Conservation (phyloP, 2,888 invertebrate genomes). For the Polia nebulosa region DNA sequence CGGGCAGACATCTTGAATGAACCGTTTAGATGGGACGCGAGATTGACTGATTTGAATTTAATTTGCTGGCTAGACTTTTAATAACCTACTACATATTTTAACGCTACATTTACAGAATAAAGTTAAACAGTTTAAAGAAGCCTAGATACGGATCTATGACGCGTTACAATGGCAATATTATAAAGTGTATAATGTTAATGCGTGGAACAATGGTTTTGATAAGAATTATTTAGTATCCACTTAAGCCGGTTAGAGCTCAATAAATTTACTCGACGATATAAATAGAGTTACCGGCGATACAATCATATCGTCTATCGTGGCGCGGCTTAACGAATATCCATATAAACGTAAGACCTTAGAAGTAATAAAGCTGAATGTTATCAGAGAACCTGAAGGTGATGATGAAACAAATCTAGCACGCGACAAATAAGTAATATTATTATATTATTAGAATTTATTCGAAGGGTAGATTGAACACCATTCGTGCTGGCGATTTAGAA, state of each 20-base stretch:
- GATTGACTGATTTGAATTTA: constrained; percentile 75
- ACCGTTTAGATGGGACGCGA: constrained; percentile 63
- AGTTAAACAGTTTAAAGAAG: constrained; percentile 40
- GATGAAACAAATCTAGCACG: constrained; percentile 17
- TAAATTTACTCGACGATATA: constrained; percentile 58
- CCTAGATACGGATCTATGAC: constrained; percentile 54
- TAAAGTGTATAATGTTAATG: constrained; percentile 59
- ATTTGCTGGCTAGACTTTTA: constrained; percentile 60
- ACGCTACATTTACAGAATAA: constrained; percentile 19
- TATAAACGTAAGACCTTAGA: constrained; percentile 21
- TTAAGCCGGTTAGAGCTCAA: constrained; percentile 47
- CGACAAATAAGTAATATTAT: not conserved
- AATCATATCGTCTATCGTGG: constrained; percentile 59
- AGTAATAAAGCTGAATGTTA: constrained; percentile 24
- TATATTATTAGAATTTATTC: not conserved
- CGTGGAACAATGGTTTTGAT: constrained; percentile 62
- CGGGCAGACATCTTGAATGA: constrained; percentile 70
- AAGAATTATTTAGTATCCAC: constrained; percentile 62
- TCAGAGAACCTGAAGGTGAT: constrained; percentile 7
- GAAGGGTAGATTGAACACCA: not conserved
- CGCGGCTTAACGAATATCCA: constrained; percentile 41
- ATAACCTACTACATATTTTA: constrained; percentile 19
- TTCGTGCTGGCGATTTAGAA: not conserved
- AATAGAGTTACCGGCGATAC: constrained; percentile 61
- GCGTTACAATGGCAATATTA: constrained; percentile 58